A percentile compares a stretch with the other conserved stretches of the same genome.
Evolutionary conservation across 35 echinoderm and acorn worm species (phyloP).

Genomic region (Apostichopus parvimensis): DNA sequence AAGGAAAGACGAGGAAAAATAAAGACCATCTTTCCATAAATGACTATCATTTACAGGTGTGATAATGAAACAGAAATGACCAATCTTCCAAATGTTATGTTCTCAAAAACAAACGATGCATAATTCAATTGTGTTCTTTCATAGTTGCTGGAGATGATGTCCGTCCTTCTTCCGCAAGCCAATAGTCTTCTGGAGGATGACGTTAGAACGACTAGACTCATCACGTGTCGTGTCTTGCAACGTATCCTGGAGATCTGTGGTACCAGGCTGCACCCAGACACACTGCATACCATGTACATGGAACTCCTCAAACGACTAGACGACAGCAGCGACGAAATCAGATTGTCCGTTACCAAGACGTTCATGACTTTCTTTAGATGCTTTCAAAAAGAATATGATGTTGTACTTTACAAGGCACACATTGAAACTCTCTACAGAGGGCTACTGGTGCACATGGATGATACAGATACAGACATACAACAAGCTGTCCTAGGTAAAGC

Average conservation of each 20-base stretch:
- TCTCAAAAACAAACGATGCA: too few relatives aligned
- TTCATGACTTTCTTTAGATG: slow-evolving; percentile 88
- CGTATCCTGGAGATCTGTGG: slow-evolving; percentile 80
- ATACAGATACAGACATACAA: slow-evolving; percentile 83
- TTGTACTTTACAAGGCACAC: slow-evolving; percentile 83
- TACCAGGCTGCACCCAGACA: slow-evolving; percentile 74
- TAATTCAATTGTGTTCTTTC: not conserved
- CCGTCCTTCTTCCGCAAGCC: slow-evolving; percentile 74
- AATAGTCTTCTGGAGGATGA: slow-evolving; percentile 78
- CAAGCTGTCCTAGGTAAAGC: slow-evolving; percentile 82
- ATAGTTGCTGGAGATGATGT: slow-evolving; percentile 66
- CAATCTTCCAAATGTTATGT: too few relatives aligned
- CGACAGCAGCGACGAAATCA: slow-evolving; percentile 96
- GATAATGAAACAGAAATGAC: too few relatives aligned
- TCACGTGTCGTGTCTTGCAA: slow-evolving; percentile 84
- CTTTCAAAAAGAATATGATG: slow-evolving; percentile 84
- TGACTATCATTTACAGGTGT: too few relatives aligned
- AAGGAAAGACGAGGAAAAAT: too few relatives aligned
- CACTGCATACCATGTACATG: slow-evolving; percentile 93
- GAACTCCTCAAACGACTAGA: slow-evolving; percentile 96
- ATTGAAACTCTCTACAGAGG: slow-evolving; percentile 92
- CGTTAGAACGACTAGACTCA: slow-evolving; percentile 75
- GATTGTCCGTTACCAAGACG: slow-evolving; percentile 89
- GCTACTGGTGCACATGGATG: slow-evolving; percentile 90
- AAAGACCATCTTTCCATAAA: too few relatives aligned